Conservation (phyloP, 1,140 invertebrate species). For the Drosophila simulans region DNA sequence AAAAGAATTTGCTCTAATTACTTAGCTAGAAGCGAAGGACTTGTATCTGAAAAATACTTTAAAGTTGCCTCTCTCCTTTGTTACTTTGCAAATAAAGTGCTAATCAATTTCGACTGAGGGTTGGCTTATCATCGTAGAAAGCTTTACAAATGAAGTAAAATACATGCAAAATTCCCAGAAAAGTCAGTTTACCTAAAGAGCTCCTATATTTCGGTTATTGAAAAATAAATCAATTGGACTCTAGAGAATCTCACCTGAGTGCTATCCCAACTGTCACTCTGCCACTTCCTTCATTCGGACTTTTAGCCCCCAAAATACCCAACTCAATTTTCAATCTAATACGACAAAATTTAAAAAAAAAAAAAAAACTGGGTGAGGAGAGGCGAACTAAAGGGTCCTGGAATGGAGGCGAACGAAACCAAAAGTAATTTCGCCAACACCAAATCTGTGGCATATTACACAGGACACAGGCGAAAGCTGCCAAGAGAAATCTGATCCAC, state of each 20-base stretch:
- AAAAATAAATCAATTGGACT: constrained; percentile 14
- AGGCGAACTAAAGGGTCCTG: constrained; percentile 8
- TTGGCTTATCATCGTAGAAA: neutral
- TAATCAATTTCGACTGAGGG: neutral
- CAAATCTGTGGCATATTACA: constrained; percentile 66
- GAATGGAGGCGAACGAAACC: constrained; percentile 37
- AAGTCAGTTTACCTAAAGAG: constrained; percentile 16
- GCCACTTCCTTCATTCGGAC: constrained; percentile 4
- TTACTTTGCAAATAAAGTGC: too few relatives aligned
- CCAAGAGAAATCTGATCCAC: constrained; percentile 63
- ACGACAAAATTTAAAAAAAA: constrained; percentile 37
- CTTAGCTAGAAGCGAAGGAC: too few relatives aligned
- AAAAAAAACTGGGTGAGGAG: constrained; percentile 1
- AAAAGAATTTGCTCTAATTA: too few relatives aligned
- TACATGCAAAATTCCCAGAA: neutral
- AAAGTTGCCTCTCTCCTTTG: too few relatives aligned
- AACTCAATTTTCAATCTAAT: constrained; percentile 63
- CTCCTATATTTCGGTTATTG: constrained; percentile 1
- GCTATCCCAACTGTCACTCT: constrained; percentile 37
- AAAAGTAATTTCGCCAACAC: constrained; percentile 63
- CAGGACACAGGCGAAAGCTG: constrained; percentile 32
- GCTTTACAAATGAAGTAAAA: neutral
- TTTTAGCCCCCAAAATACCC: constrained; percentile 27
- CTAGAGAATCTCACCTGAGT: constrained; percentile 42
- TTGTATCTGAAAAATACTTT: too few relatives aligned